These are phyloP conservation scores for Creontiades dilutus DNA, from an alignment of 2,888 invertebrate genomes.

Conservation along the genomic window DNA sequence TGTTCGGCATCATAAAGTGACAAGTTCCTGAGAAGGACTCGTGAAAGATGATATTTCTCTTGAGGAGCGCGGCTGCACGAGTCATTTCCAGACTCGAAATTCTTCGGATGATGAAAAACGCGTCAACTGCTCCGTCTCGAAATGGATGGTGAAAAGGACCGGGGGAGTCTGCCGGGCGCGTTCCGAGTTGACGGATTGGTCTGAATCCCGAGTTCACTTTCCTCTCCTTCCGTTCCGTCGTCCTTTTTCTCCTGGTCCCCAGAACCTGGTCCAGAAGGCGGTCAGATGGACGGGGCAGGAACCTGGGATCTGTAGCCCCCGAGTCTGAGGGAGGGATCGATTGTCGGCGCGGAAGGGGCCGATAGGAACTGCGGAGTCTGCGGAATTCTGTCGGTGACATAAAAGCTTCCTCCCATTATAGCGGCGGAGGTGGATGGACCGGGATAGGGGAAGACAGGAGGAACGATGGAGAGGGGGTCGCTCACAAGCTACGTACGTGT, in stretches of 20 bases:
- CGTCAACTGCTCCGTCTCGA: neutral
- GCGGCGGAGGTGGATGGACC: too few species aligned
- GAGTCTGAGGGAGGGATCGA: conserved; percentile 26
- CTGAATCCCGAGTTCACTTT: neutral
- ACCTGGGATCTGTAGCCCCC: neutral
- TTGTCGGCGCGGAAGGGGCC: conserved; percentile 46
- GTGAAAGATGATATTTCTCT: neutral
- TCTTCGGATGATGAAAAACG: conserved; percentile 35
- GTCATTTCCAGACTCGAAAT: neutral
- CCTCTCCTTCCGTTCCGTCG: neutral
- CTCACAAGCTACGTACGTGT: conserved; percentile 24
- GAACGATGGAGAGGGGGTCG: neutral
- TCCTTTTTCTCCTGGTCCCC: neutral
- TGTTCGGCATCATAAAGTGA: too few species aligned
- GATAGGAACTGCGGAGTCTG: conserved; percentile 63
- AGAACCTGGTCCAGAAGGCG: neutral
- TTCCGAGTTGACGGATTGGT: conserved; percentile 34
- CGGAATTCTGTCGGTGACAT: conserved; percentile 62
- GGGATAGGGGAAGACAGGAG: neutral
- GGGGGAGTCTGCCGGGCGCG: conserved; percentile 16
- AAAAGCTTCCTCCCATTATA: conserved; percentile 55
- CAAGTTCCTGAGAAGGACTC: neutral
- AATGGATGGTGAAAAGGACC: conserved; percentile 27
- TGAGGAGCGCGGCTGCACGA: neutral
- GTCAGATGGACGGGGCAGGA: neutral